Conservation (phyloP, 2,113 vertebrate genomes). For the Coptodon rendalli region DNA sequence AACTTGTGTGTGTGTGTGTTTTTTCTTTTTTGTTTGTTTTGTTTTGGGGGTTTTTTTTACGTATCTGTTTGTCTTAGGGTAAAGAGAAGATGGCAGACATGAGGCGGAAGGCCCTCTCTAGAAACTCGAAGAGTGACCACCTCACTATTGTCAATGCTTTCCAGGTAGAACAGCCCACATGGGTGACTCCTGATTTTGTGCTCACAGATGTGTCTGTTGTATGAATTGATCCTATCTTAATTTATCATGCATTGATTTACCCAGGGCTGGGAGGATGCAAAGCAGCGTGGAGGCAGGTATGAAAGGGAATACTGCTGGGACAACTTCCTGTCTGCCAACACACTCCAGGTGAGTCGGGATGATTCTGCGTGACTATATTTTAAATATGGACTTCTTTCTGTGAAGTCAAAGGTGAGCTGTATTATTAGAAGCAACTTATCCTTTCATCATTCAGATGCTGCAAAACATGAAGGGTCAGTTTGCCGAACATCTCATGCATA, state of each 20-base stretch:
- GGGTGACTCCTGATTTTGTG: neutral
- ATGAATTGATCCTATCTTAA: neutral
- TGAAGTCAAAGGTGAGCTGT: neutral
- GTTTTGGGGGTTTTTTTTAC: too few species aligned
- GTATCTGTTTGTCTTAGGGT: constrained; percentile 69
- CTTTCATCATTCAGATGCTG: constrained; percentile 80
- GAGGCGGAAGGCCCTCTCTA: constrained; percentile 84
- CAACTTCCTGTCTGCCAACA: constrained; percentile 92
- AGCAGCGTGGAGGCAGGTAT: constrained; percentile 75
- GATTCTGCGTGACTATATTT: neutral
- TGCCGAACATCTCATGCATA: constrained; percentile 87
- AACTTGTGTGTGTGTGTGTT: too few species aligned
- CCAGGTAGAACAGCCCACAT: constrained; percentile 64
- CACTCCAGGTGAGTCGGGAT: constrained; percentile 81
- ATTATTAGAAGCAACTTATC: neutral
- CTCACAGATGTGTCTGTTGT: neutral
- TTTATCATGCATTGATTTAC: neutral
- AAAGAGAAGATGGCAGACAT: constrained; percentile 95
- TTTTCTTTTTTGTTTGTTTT: too few species aligned
- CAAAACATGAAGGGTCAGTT: constrained; percentile 98
- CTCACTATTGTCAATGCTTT: constrained; percentile 93
- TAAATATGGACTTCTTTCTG: neutral
- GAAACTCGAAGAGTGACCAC: constrained; percentile 90
- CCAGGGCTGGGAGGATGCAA: constrained; percentile 93
- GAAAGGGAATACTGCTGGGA: constrained; percentile 97